Evolutionary conservation across 2,797 vertebrate genomes (phyloP), one percentile per base, ranked within the genome.

Genomic region (Falco cherrug): DNA sequence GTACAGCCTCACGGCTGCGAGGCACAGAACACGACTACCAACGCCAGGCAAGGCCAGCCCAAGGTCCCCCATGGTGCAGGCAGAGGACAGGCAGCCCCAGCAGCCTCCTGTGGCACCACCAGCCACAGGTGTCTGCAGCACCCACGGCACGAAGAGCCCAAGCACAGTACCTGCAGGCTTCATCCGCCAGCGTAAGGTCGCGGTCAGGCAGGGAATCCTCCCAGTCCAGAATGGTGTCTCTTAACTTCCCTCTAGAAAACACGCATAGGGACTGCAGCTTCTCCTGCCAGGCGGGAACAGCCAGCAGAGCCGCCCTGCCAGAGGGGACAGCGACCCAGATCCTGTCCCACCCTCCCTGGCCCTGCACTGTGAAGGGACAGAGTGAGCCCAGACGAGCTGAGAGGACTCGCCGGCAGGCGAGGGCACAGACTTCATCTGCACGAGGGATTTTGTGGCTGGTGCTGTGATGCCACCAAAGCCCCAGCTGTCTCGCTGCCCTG

Each of bases 221-320:
- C 99, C 99, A 99, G 93, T 99, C 99, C 96, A 99, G 98, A 68
- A 99, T 99, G 35, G 99, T 99, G 96, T 99, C 99, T 50, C 98
- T 98, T 82, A 99, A 98, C 93, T 99, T 99, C 21, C 99, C 99
- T 89, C 99, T 99, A 96, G 3, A 51, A 86, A 76, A 88, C 59
- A 83, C 29, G 93, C 29, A 53, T 8, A 35, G 22, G 29, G n/a
- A 48, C 28, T 22, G 1, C 1, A 10, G 57, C 14, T 59, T 59
- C 57, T 19, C 28, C n/a, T 77, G 89, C 21, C 16, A 19, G 57
- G 37, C 31, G 53, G 57, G 21, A 80, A 26, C 19, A 61, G 29
- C 39, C 48, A 31, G 64, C 76, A 79, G 64, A 89, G 60, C 65
- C 84, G 61, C 31, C n/a, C 47, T 11, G 33, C 70, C 69, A 89